A percentile compares a stretch with the other conserved stretches of the same genome.
phyloP scores from a whole-genome alignment of 2,113 vertebrate species.

The Plestiodon gilberti region DNA sequence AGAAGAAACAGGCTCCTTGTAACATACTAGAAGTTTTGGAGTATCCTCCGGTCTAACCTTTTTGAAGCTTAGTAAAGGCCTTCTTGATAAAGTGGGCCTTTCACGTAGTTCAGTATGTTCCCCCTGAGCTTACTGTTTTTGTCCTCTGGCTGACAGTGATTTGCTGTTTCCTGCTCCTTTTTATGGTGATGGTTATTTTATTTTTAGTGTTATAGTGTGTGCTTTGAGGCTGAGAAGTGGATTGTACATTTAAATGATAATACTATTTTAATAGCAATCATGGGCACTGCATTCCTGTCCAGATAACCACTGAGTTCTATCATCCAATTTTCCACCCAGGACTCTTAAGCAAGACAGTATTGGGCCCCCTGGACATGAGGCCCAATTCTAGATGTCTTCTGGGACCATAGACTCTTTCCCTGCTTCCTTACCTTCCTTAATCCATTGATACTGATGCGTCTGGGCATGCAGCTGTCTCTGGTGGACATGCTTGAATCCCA shows the following conservation, averaged over 20 bases:
- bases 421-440: not conserved
- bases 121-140: too few species aligned
- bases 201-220: too few species aligned
- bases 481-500: not conserved
- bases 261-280: not conserved
- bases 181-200: too few species aligned
- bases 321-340: not conserved
- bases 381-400: not conserved
- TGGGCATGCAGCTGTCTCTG: not conserved
- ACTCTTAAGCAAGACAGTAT: not conserved
- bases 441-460: not conserved
- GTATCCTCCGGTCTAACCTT: too few species aligned
- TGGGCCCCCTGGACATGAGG: not conserved
- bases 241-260: too few species aligned
- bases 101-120: too few species aligned
- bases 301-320: not conserved
- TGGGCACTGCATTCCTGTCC: not conserved
- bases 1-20: too few species aligned
- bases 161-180: not conserved
- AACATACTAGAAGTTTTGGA: too few species aligned
- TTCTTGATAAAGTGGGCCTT: too few species aligned
- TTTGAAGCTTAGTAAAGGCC: too few species aligned
- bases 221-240: too few species aligned
- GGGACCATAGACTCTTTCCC: not conserved
- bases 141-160: too few species aligned